Percentiles rank a stretch among this genome's conserved stretches.
These are phyloP conservation scores for Thera britannica DNA, from an alignment of 2,888 invertebrate genomes.

Conservation along the genomic window DNA sequence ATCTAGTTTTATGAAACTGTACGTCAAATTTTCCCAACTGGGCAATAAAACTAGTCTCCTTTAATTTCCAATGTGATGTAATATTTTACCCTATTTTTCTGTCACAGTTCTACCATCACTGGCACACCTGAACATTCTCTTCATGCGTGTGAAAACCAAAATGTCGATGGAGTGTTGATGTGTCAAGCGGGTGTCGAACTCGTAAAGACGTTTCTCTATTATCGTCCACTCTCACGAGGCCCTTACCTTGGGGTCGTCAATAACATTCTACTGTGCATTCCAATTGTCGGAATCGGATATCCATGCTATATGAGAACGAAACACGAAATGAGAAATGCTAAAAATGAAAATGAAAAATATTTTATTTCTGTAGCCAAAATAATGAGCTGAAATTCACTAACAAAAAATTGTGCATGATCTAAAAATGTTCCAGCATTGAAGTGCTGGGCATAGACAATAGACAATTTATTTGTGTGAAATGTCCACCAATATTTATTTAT, in stretches of 20 bases:
- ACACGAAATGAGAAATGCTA: too few species aligned
- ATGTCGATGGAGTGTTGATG: conserved; percentile 69
- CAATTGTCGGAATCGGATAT: conserved; percentile 33
- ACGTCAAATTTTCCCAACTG: too few species aligned
- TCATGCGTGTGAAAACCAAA: conserved; percentile 32
- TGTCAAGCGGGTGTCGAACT: conserved; percentile 74
- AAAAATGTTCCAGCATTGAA: too few species aligned
- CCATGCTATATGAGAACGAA: neutral
- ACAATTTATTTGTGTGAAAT: too few species aligned
- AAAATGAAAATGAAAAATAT: too few species aligned
- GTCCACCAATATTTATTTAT: neutral
- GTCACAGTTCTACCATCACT: conserved; percentile 32
- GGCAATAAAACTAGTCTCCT: too few species aligned
- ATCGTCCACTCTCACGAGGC: conserved; percentile 64
- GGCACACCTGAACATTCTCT: conserved; percentile 53
- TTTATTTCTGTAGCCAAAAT: too few species aligned
- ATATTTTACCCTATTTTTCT: neutral
- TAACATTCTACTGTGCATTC: conserved; percentile 51
- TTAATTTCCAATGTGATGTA: too few species aligned
- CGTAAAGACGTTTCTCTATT: conserved; percentile 79
- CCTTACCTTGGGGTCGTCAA: conserved; percentile 60
- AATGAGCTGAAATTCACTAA: too few species aligned
- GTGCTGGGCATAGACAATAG: too few species aligned
- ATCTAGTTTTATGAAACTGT: too few species aligned
- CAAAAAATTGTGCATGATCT: too few species aligned